A percentile compares a stretch with the other conserved stretches of the same genome.
These are phyloP conservation scores for Antitype chi DNA, from an alignment of 2,888 invertebrate species.

Conservation along the genomic window DNA sequence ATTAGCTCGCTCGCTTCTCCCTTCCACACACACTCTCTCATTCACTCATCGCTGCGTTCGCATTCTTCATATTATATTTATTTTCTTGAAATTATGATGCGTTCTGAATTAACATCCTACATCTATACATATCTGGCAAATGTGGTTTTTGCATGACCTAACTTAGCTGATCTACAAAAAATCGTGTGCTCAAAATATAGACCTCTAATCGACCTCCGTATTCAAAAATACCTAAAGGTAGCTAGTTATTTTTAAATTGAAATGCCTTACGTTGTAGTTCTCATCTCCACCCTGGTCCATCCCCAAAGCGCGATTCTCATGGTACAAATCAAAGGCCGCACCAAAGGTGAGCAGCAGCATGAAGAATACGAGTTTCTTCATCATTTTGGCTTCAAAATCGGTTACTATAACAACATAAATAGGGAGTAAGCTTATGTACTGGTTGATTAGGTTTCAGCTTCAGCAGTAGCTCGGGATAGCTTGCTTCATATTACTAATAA, in stretches of 20 bases:
- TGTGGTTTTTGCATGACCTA: neutral
- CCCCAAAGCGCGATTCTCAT: conserved; percentile 8
- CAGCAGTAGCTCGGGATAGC: neutral
- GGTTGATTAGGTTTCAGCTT: neutral
- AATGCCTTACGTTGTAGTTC: conserved; percentile 24
- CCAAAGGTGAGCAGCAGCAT: conserved; percentile 10
- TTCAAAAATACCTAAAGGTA: neutral
- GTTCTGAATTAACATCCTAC: too few species aligned
- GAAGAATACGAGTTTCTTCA: conserved; percentile 17
- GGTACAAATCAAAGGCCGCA: conserved; percentile 32
- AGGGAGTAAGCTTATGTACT: neutral
- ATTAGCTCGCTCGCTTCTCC: too few species aligned
- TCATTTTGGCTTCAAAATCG: neutral
- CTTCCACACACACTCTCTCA: too few species aligned
- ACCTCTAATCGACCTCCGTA: neutral
- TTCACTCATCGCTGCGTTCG: too few species aligned
- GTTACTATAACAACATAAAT: neutral
- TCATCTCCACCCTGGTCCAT: conserved; percentile 14
- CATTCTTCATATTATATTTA: too few species aligned
- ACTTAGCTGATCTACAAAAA: neutral
- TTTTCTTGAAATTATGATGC: too few species aligned
- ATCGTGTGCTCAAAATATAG: neutral
- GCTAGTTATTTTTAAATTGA: neutral
- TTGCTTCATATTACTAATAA: too few species aligned
- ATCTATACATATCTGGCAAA: neutral